Evolutionary conservation across 2,888 invertebrate genomes (phyloP).

Genomic region (Abrostola tripartita): DNA sequence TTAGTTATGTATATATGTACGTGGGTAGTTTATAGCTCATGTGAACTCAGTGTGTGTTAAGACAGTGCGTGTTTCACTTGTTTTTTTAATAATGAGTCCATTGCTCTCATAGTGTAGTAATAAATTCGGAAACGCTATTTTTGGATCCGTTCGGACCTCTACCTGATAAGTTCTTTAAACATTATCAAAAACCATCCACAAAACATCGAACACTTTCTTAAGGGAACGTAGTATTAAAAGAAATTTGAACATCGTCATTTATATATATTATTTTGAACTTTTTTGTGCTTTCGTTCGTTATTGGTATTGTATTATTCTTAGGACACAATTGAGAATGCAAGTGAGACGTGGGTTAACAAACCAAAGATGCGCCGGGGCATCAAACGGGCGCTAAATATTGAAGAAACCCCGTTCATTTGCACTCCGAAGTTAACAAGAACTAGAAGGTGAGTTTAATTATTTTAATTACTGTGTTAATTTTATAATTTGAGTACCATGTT

Average conservation of each 20-base stretch:
- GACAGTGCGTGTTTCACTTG: neutral
- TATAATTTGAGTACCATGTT: too few relatives aligned
- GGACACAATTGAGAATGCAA: conserved; percentile 85
- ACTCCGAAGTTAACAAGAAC: conserved; percentile 83
- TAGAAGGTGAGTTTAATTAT: conserved; percentile 68
- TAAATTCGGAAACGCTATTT: neutral
- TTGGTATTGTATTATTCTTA: conserved; percentile 48
- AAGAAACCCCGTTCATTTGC: conserved; percentile 90
- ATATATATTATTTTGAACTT: neutral
- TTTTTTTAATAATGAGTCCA: neutral
- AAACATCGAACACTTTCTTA: too few relatives aligned
- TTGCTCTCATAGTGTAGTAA: neutral
- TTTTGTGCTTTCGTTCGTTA: neutral
- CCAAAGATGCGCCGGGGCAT: conserved; percentile 78
- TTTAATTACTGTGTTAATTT: too few relatives aligned
- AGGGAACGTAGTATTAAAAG: too few relatives aligned
- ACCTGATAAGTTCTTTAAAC: too few relatives aligned
- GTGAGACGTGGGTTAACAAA: conserved; percentile 80
- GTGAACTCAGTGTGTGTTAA: neutral
- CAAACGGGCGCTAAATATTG: conserved; percentile 81
- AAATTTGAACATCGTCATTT: neutral
- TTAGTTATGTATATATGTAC: neutral
- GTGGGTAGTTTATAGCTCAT: neutral
- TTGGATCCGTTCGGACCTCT: neutral
- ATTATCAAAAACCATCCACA: too few relatives aligned